Conservation (phyloP, 2,888 invertebrate species). For the Gibbula magus region DNA sequence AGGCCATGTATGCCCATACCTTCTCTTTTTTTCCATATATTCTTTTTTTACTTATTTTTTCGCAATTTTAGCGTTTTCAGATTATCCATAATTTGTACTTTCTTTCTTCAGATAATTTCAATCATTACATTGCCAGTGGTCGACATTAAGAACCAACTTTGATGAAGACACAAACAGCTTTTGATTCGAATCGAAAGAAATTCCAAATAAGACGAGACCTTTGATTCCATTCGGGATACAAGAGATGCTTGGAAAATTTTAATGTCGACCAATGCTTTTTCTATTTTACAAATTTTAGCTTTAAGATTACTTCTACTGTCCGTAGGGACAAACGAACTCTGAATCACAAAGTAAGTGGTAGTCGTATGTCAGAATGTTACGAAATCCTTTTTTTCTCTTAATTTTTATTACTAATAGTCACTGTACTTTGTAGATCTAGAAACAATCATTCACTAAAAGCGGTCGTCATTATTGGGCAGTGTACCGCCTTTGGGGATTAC, state of each 20-base stretch:
- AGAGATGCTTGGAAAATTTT: background rate
- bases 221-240: background rate
- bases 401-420: slow-evolving; percentile 9
- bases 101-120: background rate
- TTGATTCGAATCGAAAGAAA: too few species aligned
- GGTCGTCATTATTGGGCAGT: too few species aligned
- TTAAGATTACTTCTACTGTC: too few species aligned
- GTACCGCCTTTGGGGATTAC: too few species aligned
- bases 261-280: background rate
- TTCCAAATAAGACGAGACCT: too few species aligned
- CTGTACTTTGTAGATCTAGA: background rate
- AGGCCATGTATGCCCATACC: slow-evolving; percentile 49
- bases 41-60: slow-evolving; percentile 34
- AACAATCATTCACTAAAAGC: too few species aligned
- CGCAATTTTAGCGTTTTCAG: slow-evolving; percentile 29
- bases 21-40: slow-evolving; percentile 26
- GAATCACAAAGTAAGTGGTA: too few species aligned
- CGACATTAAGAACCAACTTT: background rate
- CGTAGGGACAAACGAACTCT: too few species aligned
- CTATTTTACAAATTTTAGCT: background rate
- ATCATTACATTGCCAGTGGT: too few species aligned
- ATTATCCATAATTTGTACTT: background rate
- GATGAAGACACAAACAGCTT: too few species aligned
- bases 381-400: background rate
- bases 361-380: background rate